A percentile compares a stretch with the other conserved stretches of the same genome.
phyloP scores from a whole-genome alignment of 2,113 vertebrate species.

The Perca schrenkii region DNA sequence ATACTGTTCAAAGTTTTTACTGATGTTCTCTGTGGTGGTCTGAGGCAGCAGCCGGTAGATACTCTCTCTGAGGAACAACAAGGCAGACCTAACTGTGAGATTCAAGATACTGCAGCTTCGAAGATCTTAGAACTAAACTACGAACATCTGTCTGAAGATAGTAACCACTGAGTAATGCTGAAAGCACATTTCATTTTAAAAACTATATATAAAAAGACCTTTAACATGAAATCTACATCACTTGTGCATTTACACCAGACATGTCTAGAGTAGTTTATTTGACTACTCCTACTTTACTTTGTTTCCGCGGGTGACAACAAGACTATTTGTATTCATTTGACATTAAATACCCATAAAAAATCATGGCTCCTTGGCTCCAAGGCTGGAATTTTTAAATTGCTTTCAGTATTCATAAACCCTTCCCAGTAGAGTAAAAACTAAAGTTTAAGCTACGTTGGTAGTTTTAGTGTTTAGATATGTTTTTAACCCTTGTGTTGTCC shows the following conservation, averaged over 20 bases:
- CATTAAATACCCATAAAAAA: background rate
- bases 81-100: background rate
- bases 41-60: conserved; percentile 96
- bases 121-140: background rate
- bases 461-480: background rate
- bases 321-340: background rate
- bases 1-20: conserved; percentile 97
- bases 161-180: background rate
- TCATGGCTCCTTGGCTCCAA: background rate
- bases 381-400: background rate
- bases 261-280: background rate
- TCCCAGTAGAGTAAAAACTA: background rate
- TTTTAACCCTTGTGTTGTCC: background rate
- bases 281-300: background rate
- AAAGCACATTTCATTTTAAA: background rate
- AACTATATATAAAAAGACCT: background rate
- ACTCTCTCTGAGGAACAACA: conserved; percentile 87
- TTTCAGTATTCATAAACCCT: background rate
- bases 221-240: background rate
- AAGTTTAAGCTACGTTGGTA: background rate
- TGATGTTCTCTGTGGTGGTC: conserved; percentile 96
- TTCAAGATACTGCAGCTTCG: conserved; percentile 10
- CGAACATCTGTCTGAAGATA: background rate
- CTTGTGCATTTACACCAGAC: background rate
- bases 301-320: background rate